phyloP scores from a whole-genome alignment of 2,888 invertebrate species.

The Mythimna pallens region DNA sequence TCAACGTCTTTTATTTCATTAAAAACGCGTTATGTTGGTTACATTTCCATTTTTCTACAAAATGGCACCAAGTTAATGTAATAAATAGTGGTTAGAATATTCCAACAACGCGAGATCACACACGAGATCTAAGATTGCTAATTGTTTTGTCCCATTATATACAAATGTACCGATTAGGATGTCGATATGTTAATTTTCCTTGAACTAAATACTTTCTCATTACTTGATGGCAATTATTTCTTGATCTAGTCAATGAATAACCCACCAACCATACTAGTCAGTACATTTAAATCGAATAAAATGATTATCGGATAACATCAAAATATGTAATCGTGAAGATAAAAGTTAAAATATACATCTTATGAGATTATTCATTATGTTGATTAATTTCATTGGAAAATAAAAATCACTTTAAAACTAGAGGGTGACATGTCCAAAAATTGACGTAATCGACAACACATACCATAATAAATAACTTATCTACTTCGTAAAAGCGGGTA shows the following conservation, averaged over 20 bases:
- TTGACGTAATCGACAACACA: slow-evolving; percentile 57
- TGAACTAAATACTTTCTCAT: slow-evolving; percentile 13
- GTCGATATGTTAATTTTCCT: slow-evolving; percentile 6
- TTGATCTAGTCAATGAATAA: slow-evolving; percentile 5
- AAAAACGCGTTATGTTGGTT: slow-evolving; percentile 52
- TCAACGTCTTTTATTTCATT: slow-evolving; percentile 3
- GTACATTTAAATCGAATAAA: slow-evolving; percentile 53
- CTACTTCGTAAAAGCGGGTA: slow-evolving; percentile 68
- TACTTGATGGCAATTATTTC: slow-evolving; percentile 4
- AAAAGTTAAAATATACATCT: slow-evolving; percentile 63
- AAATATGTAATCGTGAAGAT: slow-evolving; percentile 26
- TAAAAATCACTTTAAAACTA: slow-evolving; percentile 57
- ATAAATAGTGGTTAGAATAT: slow-evolving; percentile 58
- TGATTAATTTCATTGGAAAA: slow-evolving; percentile 52
- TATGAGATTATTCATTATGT: slow-evolving; percentile 57
- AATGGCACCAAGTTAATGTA: slow-evolving; percentile 53
- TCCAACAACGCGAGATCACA: slow-evolving; percentile 63
- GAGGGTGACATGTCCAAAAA: slow-evolving; percentile 51
- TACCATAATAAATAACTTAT: slow-evolving; percentile 78
- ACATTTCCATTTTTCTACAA: slow-evolving; percentile 51
- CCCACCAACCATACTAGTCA: slow-evolving; percentile 27
- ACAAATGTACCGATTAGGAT: slow-evolving; percentile 50
- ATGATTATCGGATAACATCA: slow-evolving; percentile 48
- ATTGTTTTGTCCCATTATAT: slow-evolving; percentile 51
- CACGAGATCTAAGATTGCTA: slow-evolving; percentile 51